phyloP scores from a whole-genome alignment of 2,113 vertebrate species.

The Nasalis larvatus region DNA sequence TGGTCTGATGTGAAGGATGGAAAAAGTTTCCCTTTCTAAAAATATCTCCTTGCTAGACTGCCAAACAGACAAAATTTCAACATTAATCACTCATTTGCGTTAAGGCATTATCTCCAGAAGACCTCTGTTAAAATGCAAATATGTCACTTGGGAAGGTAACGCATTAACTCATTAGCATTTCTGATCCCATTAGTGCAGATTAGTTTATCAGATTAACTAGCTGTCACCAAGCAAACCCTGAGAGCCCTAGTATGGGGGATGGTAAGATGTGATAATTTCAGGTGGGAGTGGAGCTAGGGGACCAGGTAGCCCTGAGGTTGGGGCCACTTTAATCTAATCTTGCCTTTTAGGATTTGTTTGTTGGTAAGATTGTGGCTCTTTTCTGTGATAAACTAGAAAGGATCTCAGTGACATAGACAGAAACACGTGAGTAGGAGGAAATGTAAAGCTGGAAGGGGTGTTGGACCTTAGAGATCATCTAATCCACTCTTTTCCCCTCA shows the following conservation, averaged over 20 bases:
- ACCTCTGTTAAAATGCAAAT: constrained; percentile 78
- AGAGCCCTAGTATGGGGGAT: neutral
- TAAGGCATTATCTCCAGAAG: constrained; percentile 75
- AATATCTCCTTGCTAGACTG: constrained; percentile 56
- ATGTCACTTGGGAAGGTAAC: constrained; percentile 69
- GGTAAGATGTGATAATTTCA: neutral
- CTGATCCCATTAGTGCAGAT: constrained; percentile 71
- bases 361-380: neutral
- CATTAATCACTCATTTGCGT: constrained; percentile 73
- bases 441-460: neutral
- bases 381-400: neutral
- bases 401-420: neutral
- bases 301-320: neutral
- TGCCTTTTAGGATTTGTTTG: neutral
- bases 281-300: neutral
- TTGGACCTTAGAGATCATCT: neutral
- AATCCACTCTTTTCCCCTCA: neutral
- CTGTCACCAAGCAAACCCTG: constrained; percentile 3
- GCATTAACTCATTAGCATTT: constrained; percentile 71
- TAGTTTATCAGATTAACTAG: constrained; percentile 58
- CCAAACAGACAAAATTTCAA: constrained; percentile 63
- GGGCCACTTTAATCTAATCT: neutral
- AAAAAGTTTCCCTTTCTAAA: constrained; percentile 53
- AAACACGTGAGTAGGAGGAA: neutral
- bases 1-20: constrained; percentile 42